Evolutionary conservation across 2,113 vertebrate species (phyloP), one percentile per base, ranked within the genome.

Genomic region (Narcine bancroftii): DNA sequence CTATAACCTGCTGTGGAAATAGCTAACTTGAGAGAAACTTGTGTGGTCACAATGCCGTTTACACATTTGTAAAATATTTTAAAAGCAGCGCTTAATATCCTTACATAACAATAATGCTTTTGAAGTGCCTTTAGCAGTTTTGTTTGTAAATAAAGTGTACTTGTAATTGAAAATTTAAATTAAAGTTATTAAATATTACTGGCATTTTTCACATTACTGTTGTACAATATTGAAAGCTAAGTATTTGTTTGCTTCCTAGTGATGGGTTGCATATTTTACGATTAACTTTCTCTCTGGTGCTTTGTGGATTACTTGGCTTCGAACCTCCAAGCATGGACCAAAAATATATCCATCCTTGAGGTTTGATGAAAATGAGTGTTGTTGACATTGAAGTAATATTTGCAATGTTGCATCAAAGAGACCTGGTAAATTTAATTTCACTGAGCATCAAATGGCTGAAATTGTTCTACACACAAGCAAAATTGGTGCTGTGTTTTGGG

Each of bases 1-100:
- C 93, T 94, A 93, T 93, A 94, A 94, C 94, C 93, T 26, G 92
- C 93, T 92, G 94, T 93, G 95, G 93, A 93, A 94, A 93, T 92
- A 93, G 93, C 42, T 81, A 92, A 92, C 93, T 39, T n/a, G 93
- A 94, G 94, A 94, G 92, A 89, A 66, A 92, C 93, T 69, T 93
- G 93, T 89, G 3, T 36, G 11, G 65, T 91, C 42, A 47, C 89
- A 29, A 42, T 69, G 45, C 42, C 29, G 36, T 69, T 91, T 91
- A 69, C 11, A 69, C 42, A 15, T 91, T 91, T 71, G 66, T 47
- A 91, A 91, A 91, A 65, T 24, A 47, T 45, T 91, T 63, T 66
- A 45, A 47, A 87, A 69, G 66, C 26, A 69, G 24, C 11, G 63
- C 29, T 66, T 47, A 91, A 91, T 47, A 91, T 66, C 42, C n/a